A percentile compares a stretch with the other conserved stretches of the same genome.
Conservation (phyloP, 2,113 vertebrate genomes). For the Aviceda subcristata region DNA sequence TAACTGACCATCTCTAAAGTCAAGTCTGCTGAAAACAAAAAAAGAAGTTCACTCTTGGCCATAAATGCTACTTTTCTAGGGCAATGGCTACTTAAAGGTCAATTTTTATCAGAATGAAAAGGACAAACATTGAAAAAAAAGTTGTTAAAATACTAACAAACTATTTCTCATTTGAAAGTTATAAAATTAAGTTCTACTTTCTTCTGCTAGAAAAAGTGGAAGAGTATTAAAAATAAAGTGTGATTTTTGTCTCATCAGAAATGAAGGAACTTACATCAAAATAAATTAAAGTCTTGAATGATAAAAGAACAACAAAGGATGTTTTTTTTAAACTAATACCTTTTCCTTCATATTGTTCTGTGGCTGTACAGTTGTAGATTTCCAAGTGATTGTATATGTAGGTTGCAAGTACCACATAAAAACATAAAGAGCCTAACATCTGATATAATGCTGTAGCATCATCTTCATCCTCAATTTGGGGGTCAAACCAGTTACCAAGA, state of each 20-base stretch:
- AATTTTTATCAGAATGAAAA: background rate
- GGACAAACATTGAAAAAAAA: background rate
- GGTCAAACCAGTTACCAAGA: background rate
- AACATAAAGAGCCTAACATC: background rate
- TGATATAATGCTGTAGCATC: background rate
- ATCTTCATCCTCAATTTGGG: background rate
- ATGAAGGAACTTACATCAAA: background rate
- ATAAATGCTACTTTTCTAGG: background rate
- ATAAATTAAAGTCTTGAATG: background rate
- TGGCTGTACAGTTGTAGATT: background rate
- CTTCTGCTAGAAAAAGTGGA: background rate
- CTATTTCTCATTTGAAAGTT: background rate
- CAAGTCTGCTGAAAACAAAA: background rate
- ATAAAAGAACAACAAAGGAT: background rate
- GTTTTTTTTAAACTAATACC: background rate
- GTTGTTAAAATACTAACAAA: background rate
- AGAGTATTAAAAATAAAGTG: background rate
- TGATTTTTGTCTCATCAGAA: background rate
- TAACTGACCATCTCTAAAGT: background rate
- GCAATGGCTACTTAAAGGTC: background rate
- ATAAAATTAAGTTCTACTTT: background rate
- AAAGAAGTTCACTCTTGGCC: background rate
- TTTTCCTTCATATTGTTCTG: background rate
- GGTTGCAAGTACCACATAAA: background rate
- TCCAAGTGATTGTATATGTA: background rate